Base-by-base conservation (phyloP, 2,113 vertebrate genomes). In the Sylvietta virens region DNA sequence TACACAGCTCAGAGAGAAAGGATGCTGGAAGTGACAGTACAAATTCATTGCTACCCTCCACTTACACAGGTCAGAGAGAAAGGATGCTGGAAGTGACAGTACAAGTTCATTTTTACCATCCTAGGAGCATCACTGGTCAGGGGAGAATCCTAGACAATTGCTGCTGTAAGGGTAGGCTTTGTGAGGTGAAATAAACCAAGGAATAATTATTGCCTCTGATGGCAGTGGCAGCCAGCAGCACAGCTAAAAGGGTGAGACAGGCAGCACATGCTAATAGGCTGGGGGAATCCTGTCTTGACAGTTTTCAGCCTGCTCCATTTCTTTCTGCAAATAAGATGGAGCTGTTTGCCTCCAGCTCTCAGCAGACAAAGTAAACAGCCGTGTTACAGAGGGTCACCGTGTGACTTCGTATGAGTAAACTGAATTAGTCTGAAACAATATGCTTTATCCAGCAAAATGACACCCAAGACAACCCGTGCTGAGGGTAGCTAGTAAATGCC, bases 241-340 rank as follows among this genome's bases (percentile, higher is more conserved):
- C 24, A 83, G 51, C 92, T 88, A 45, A 45, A 42, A 94, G 84
- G n/a, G 50, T 53, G 81, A 91, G 87, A 65, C 81, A 80, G 50
- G 50, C 70, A 80, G 74, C 39, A 83, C 84, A 70, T 1, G 0
- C 62, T 95, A 82, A 78, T 67, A 40, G 62, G 74, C 64, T 85
- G 87, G 42, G 81, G 92, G 74, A 95, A 86, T 94, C 90, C 88
- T 94, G 64, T 56, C 92, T 42, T 92, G 91, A 70, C 87, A 88
- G 87, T 92, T 94, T 94, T 80, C 84, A 91, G 93, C 79, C 90
- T 83, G 74, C 87, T 93, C 85, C 71, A 73, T 93, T 95, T 96
- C 81, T 88, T 92, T 95, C 90, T 78, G 90, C 89, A 95, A 96
- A 92, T 81, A 95, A 70, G 79, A 90, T 90, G 81, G 90, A 94